A percentile compares a stretch with the other conserved stretches of the same genome.
Conservation (phyloP, 2,888 invertebrate species). For the Oligia fasciuncula region DNA sequence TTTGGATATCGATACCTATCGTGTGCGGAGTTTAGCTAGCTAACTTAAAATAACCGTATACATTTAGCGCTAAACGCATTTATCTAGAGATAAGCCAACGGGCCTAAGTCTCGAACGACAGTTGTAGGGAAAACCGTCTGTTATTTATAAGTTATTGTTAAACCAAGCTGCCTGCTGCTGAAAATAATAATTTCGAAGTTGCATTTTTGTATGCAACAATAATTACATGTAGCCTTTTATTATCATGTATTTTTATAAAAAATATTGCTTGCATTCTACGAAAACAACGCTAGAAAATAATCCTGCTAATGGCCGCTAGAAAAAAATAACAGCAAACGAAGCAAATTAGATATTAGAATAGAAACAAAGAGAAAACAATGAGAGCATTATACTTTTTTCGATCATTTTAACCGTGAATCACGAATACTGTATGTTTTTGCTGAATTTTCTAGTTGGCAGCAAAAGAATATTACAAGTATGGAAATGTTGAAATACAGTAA, state of each 20-base stretch:
- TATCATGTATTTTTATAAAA: conserved; percentile 26
- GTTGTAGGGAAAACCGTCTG: background rate
- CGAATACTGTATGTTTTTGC: background rate
- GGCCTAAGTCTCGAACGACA: background rate
- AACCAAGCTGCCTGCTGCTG: background rate
- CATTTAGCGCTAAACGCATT: background rate
- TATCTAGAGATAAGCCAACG: background rate
- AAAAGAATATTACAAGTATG: no score
- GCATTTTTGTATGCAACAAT: conserved; percentile 13
- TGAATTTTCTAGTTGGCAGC: background rate
- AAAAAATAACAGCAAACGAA: conserved; percentile 28
- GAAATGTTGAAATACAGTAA: no score
- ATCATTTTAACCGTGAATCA: background rate
- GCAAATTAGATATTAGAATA: conserved; percentile 45
- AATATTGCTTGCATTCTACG: conserved; percentile 29
- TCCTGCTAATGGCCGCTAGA: conserved; percentile 49
- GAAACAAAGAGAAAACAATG: conserved; percentile 7
- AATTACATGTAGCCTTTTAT: conserved; percentile 13
- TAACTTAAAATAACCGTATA: background rate
- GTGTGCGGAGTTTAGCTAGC: no score
- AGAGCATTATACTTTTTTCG: conserved; percentile 1
- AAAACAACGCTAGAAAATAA: conserved; percentile 42
- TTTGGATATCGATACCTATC: no score
- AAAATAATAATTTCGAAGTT: background rate
- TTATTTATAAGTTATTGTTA: background rate